Percentiles rank a stretch among this genome's conserved stretches.
Conservation (phyloP, 2,888 invertebrate species). For the Drosophila acutilabella region DNA sequence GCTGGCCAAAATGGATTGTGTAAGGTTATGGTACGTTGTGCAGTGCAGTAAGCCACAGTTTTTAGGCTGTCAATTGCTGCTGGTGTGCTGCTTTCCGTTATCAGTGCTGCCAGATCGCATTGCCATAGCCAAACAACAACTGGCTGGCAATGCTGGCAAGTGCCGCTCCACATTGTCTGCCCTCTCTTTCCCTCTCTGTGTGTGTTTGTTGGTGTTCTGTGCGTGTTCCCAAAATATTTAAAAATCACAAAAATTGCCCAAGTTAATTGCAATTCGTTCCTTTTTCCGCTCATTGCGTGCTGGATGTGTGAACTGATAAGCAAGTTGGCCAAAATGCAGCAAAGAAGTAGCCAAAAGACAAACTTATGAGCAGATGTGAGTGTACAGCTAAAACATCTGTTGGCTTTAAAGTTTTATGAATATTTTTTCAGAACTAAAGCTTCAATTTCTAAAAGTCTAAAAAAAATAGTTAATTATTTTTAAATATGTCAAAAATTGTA, state of each 20-base stretch:
- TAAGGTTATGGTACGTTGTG: slow-evolving; percentile 64
- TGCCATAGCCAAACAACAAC: slow-evolving; percentile 5
- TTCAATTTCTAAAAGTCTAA: too few species aligned
- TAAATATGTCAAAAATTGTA: too few species aligned
- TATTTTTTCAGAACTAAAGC: too few species aligned
- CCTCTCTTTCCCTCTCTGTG: slow-evolving; percentile 14
- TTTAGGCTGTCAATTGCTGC: slow-evolving; percentile 55
- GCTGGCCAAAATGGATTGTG: slow-evolving; percentile 51
- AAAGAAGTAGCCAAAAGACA: slow-evolving; percentile 5
- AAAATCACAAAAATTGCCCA: slow-evolving; percentile 72
- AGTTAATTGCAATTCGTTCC: slow-evolving; percentile 74
- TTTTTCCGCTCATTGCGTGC: slow-evolving; percentile 60
- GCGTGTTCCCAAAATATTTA: slow-evolving; percentile 81
- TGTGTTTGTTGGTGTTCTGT: slow-evolving; percentile 49
- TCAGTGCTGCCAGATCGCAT: slow-evolving; percentile 65
- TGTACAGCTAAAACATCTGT: slow-evolving; percentile 9
- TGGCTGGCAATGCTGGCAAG: slow-evolving; percentile 51
- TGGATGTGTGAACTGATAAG: slow-evolving; percentile 63
- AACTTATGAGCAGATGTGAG: background rate
- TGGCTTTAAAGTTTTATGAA: background rate
- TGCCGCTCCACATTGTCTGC: slow-evolving; percentile 39
- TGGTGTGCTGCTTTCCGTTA: slow-evolving; percentile 40
- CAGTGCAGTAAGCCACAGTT: slow-evolving; percentile 41
- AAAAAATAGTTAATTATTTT: too few species aligned
- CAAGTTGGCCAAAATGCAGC: slow-evolving; percentile 12